Evolutionary conservation across 1,140 invertebrate genomes (phyloP), one percentile per base, ranked within the genome.

Genomic region (Pachyrhynchus sulphureomaculatus): DNA sequence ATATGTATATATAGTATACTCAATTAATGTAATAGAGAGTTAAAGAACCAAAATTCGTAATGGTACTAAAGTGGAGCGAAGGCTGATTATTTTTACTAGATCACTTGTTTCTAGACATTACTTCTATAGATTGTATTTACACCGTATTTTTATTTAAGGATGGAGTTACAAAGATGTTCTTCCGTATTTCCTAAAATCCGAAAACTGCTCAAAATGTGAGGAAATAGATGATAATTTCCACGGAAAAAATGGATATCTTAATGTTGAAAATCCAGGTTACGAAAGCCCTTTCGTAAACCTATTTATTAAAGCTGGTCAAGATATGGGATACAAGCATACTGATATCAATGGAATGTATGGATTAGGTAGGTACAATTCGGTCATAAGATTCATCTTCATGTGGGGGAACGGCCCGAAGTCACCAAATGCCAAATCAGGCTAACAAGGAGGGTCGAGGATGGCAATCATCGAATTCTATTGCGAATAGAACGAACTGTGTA

Each of bases 101-200:
- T 6, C 29, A 6, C n/a, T n/a, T n/a, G n/a, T n/a, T n/a, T n/a
- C n/a, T n/a, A n/a, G n/a, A n/a, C n/a, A n/a, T n/a, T n/a, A n/a
- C n/a, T n/a, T n/a, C n/a, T n/a, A n/a, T n/a, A n/a, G n/a, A n/a
- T n/a, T n/a, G n/a, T n/a, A n/a, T n/a, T n/a, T n/a, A n/a, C n/a
- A n/a, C n/a, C n/a, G n/a, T n/a, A n/a, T n/a, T n/a, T n/a, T n/a
- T n/a, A n/a, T 47, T 47, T 45, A 20, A 62, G 59, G 95, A 0
- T 98, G 95, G 95, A 86, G 86, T 17, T 98, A 92, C 73, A 75
- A 85, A 0, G 86, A 93, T 48, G 81, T 95, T 0, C 70, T 93
- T 6, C 88, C 86, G 0, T 95, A 93, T 74, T 95, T 95, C 68
- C 82, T 83, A 21, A 93, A 92, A 73, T 87, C 86, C 0, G 91